These are phyloP conservation scores for Diadromus collaris DNA, from an alignment of 2,888 invertebrate genomes.

Conservation along the genomic window DNA sequence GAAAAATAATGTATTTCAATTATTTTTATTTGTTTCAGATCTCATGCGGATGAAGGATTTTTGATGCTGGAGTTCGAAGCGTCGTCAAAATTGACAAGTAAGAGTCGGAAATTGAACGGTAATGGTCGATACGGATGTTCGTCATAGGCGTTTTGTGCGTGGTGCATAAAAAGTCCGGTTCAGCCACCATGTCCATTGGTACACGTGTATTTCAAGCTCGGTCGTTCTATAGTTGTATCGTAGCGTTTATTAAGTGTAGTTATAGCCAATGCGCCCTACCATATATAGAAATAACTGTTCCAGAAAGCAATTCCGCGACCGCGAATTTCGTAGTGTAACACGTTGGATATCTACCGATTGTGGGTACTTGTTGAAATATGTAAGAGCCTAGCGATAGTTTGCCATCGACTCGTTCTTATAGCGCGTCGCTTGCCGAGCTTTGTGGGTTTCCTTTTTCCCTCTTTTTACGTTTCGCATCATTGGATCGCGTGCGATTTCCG, in stretches of 20 bases:
- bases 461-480: conserved; percentile 5
- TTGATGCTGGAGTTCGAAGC: conserved; percentile 70
- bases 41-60: conserved; percentile 67
- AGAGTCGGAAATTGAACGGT: neutral
- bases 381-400: conserved; percentile 24
- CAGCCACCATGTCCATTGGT: conserved; percentile 24
- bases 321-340: conserved; percentile 26
- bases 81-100: conserved; percentile 48
- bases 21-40: conserved; percentile 65
- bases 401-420: conserved; percentile 49
- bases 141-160: neutral
- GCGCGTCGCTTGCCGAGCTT: conserved; percentile 11
- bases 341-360: conserved; percentile 9
- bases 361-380: conserved; percentile 49
- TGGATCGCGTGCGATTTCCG: conserved; percentile 5
- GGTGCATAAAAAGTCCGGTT: neutral
- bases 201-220: conserved; percentile 27
- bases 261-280: neutral
- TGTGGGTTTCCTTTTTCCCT: neutral
- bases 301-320: conserved; percentile 1
- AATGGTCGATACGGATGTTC: neutral
- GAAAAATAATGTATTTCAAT: neutral
- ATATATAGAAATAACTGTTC: conserved; percentile 6
- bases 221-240: neutral
- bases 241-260: neutral